These are phyloP conservation scores for Sinohyriopsis cumingii DNA, from an alignment of 2,888 invertebrate species.

Conservation along the genomic window DNA sequence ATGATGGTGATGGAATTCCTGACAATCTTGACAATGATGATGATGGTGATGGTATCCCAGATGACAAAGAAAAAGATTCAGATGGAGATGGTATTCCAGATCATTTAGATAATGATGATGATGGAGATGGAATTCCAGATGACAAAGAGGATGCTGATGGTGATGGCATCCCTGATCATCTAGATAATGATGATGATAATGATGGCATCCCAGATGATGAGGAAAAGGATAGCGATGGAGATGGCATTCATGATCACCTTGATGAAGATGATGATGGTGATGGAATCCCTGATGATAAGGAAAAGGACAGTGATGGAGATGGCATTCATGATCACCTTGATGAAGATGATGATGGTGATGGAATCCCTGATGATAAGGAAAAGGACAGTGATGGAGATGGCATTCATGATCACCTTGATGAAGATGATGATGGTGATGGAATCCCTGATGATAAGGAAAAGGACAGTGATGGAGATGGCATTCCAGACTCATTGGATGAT, in stretches of 20 bases:
- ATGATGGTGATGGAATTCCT: slow-evolving; percentile 65
- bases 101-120: slow-evolving; percentile 48
- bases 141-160: slow-evolving; percentile 49
- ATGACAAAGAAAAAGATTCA: slow-evolving; percentile 45
- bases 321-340: slow-evolving; percentile 55
- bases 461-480: slow-evolving; percentile 61
- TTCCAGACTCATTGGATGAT: slow-evolving; percentile 49
- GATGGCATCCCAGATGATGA: slow-evolving; percentile 67
- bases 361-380: slow-evolving; percentile 63
- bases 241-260: slow-evolving; percentile 65
- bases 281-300: slow-evolving; percentile 57
- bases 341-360: slow-evolving; percentile 60
- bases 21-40: slow-evolving; percentile 58
- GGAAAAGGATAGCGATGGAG: slow-evolving; percentile 57
- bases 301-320: slow-evolving; percentile 58
- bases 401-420: slow-evolving; percentile 62
- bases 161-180: slow-evolving; percentile 54
- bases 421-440: slow-evolving; percentile 60
- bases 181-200: slow-evolving; percentile 55
- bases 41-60: slow-evolving; percentile 58
- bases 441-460: slow-evolving; percentile 54
- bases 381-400: slow-evolving; percentile 62
- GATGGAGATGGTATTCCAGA: slow-evolving; percentile 63
- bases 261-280: slow-evolving; percentile 61
- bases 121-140: slow-evolving; percentile 60